Evolutionary conservation across 2,888 invertebrate genomes (phyloP).

Genomic region (Cacoxenus indagator): DNA sequence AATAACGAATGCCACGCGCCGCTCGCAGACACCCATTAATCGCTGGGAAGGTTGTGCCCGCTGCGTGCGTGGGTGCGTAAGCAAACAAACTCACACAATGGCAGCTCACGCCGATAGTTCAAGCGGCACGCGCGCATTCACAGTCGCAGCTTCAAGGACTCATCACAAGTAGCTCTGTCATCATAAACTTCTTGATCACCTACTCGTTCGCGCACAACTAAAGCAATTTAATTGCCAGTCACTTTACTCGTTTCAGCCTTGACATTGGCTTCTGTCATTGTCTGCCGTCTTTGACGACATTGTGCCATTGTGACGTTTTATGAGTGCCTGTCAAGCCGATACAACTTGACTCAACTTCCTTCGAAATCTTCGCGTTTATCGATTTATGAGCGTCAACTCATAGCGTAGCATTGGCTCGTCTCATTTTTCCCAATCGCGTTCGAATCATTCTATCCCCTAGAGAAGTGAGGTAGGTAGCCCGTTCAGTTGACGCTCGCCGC

Average conservation of each 20-base stretch:
- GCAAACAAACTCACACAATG: background rate
- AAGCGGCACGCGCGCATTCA: conserved; percentile 41
- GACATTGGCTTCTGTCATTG: conserved; percentile 26
- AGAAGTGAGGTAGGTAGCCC: conserved; percentile 11
- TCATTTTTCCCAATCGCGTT: background rate
- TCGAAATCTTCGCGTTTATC: too few species aligned
- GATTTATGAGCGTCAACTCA: too few species aligned
- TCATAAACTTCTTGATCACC: too few species aligned
- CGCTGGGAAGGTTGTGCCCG: background rate
- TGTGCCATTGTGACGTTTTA: conserved; percentile 12
- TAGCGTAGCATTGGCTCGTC: too few species aligned
- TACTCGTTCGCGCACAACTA: conserved; percentile 8
- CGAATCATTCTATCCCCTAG: background rate
- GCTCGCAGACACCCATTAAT: background rate
- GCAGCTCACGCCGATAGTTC: conserved; percentile 40
- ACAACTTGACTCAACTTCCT: background rate
- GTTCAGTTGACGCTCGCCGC: too few species aligned
- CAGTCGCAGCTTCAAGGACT: too few species aligned
- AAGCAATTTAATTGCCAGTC: conserved; percentile 30
- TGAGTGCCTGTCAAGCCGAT: conserved; percentile 1
- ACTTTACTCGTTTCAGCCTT: conserved; percentile 31
- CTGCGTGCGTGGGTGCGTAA: conserved; percentile 24
- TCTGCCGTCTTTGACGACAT: conserved; percentile 6
- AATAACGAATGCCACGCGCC: background rate
- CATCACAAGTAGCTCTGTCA: too few species aligned